Evolutionary conservation across 2,797 vertebrate species (phyloP).

Genomic region (Onychomys torridus): DNA sequence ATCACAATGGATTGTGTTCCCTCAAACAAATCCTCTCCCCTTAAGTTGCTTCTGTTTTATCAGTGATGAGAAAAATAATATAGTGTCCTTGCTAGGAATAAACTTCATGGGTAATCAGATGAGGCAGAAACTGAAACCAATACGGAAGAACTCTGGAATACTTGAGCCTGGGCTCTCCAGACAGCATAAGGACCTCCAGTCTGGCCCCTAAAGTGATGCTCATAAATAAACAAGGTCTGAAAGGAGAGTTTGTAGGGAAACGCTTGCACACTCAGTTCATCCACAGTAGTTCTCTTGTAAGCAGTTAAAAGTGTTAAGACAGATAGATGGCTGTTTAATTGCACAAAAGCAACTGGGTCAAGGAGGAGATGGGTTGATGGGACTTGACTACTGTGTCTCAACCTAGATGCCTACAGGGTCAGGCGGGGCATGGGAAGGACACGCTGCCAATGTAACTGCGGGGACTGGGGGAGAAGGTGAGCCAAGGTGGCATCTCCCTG

Average conservation of each 20-base stretch:
- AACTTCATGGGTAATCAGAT: neutral
- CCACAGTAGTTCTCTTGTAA: no score
- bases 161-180: neutral
- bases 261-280: neutral
- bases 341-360: neutral
- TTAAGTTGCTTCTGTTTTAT: neutral
- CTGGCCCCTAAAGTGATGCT: neutral
- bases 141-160: neutral
- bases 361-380: neutral
- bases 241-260: neutral
- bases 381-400: no score
- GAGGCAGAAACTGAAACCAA: neutral
- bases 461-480: no score
- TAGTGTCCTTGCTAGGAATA: neutral
- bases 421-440: neutral
- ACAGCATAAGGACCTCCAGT: neutral
- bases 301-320: neutral
- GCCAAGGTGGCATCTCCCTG: neutral
- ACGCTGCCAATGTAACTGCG: fast-evolving
- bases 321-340: neutral
- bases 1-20: neutral
- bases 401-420: neutral
- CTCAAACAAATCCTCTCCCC: neutral
- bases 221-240: neutral
- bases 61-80: neutral